Base-by-base conservation (phyloP, 2,797 vertebrate genomes). In the Spinus olivaceus region DNA sequence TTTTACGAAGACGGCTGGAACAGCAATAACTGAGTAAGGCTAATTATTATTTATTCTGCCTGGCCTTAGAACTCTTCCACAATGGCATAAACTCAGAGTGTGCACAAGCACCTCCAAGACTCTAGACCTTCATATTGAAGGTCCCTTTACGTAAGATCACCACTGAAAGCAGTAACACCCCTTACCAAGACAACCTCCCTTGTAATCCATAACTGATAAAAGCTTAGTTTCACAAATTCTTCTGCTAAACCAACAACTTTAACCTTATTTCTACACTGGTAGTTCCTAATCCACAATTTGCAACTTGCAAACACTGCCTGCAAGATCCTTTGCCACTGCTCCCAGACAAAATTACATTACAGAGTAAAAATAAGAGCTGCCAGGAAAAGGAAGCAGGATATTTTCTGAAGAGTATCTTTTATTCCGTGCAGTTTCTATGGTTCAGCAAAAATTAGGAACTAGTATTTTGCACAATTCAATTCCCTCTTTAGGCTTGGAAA, bases 41-140 rank as follows among this genome's bases (percentile, higher is more conserved):
- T 92, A 87, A 93, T 87, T 94, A 86, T 93, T 92, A 94, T 92
- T 96, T 91, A 76, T 93, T 76, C 77, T 41, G 41, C 33, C 72
- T 39, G 18, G 44, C 44, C 32, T 92, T 67, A 83, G 51, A 96
- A 88, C 50, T 83, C 70, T 94, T 65, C 84, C 4, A 8, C 41
- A 81, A 50, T 4, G 27, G 44, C 33, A 69, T 14, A 63, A 78
- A 86, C 9, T 27, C 39, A 42, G 49, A 85, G 35, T 2, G 7
- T 65, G 33, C 2, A 2, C 47, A 86, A 76, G 41, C 51, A 86
- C 15, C 30, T 81, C 54, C 33, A 37, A 49, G 28, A 76, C 54
- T 79, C 59, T 10, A 76, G 37, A 61, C 23, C 14, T 65, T 61
- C 22, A 51, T 69, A 70, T 21, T 86, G 32, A 94, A 91, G 63